phyloP scores from a whole-genome alignment of 23 tunicate species.

The Clavelina lepadiformis region DNA sequence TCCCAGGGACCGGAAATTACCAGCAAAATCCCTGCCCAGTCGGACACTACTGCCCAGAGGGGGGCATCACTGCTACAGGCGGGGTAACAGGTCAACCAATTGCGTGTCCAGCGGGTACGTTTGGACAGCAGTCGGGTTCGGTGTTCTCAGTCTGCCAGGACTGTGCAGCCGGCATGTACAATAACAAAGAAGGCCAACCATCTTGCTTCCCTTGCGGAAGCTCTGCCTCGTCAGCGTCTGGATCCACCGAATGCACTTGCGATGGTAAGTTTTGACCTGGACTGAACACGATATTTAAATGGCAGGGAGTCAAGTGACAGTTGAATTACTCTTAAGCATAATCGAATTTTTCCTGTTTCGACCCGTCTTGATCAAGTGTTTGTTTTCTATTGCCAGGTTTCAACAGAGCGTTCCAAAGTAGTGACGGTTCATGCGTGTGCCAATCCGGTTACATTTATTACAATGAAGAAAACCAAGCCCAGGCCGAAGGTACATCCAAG shows the following conservation, averaged over 20 bases:
- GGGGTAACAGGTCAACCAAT: slow-evolving; percentile 81
- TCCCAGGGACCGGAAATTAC: slow-evolving; percentile 84
- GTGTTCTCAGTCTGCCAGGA: slow-evolving; percentile 62
- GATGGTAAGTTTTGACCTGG: slow-evolving; percentile 33
- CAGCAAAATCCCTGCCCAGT: slow-evolving; percentile 77
- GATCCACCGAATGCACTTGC: slow-evolving; percentile 79
- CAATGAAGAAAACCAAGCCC: slow-evolving; percentile 62
- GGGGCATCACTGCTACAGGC: slow-evolving; percentile 62
- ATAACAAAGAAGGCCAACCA: slow-evolving; percentile 86
- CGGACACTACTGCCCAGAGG: slow-evolving; percentile 97
- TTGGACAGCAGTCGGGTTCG: slow-evolving; percentile 66
- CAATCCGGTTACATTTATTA: slow-evolving; percentile 74
- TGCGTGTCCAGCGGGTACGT: slow-evolving; percentile 93
- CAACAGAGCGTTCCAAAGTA: slow-evolving; percentile 87
- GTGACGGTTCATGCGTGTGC: slow-evolving; percentile 97
- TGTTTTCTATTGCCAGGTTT: slow-evolving; percentile 53
- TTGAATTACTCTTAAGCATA: too few relatives aligned
- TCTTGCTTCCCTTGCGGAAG: slow-evolving; percentile 97
- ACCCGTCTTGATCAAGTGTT: too few relatives aligned
- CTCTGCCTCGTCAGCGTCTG: slow-evolving; percentile 51
- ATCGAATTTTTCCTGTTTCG: too few relatives aligned
- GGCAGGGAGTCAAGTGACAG: too few relatives aligned
- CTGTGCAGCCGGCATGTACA: slow-evolving; percentile 74
- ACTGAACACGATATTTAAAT: background rate
- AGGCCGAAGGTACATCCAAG: slow-evolving; percentile 47